Evolutionary conservation across 2,888 invertebrate genomes (phyloP).

Genomic region (Sisyra nigra): DNA sequence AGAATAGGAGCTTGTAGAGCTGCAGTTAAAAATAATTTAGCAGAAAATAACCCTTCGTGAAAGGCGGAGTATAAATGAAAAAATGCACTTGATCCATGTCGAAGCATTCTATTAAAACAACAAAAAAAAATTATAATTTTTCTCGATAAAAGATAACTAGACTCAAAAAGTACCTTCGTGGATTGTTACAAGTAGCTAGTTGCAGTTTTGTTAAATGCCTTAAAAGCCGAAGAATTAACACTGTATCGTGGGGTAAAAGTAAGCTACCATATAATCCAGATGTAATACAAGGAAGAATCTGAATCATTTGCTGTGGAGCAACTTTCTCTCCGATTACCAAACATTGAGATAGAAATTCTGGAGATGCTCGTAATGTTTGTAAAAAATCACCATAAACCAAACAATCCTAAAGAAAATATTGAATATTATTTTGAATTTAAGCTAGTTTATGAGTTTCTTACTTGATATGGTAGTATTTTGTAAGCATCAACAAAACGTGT

Average conservation of each 20-base stretch:
- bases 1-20: slow-evolving; percentile 85
- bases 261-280: slow-evolving; percentile 58
- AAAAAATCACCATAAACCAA: slow-evolving; percentile 52
- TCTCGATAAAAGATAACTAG: no score
- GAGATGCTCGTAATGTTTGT: slow-evolving; percentile 47
- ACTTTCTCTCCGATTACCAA: slow-evolving; percentile 48
- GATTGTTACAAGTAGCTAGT: slow-evolving; percentile 50
- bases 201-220: slow-evolving; percentile 56
- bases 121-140: neutral
- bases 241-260: slow-evolving; percentile 58
- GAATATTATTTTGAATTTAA: slow-evolving; percentile 1
- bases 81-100: slow-evolving; percentile 76
- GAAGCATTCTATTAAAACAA: slow-evolving; percentile 42
- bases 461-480: slow-evolving; percentile 71
- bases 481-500: slow-evolving; percentile 62
- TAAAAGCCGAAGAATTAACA: slow-evolving; percentile 43
- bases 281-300: slow-evolving; percentile 36
- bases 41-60: slow-evolving; percentile 78
- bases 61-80: slow-evolving; percentile 73
- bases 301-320: slow-evolving; percentile 20
- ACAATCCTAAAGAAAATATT: slow-evolving; percentile 28
- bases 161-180: slow-evolving; percentile 32
- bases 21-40: slow-evolving; percentile 84
- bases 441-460: slow-evolving; percentile 20
- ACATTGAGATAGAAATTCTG: slow-evolving; percentile 51